Percentiles rank a stretch among this genome's conserved stretches.
phyloP scores from a whole-genome alignment of 2,113 vertebrate species.

The Syrmaticus mikado region DNA sequence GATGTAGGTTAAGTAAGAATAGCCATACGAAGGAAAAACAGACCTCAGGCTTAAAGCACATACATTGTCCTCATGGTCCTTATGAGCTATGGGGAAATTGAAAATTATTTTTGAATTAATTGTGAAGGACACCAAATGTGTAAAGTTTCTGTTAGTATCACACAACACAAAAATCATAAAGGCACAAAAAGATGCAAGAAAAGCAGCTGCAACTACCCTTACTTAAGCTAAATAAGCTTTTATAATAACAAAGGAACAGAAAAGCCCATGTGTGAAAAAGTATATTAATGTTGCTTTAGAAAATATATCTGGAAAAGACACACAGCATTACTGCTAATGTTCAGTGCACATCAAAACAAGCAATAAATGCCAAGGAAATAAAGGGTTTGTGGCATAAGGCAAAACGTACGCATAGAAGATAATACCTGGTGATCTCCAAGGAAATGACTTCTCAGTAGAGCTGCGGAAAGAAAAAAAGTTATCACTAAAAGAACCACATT shows the following conservation, averaged over 20 bases:
- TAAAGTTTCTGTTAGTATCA: background rate
- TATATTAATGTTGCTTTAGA: background rate
- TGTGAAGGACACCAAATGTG: background rate
- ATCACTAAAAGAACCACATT: conserved; percentile 3
- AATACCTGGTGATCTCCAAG: conserved; percentile 96
- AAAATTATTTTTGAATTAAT: background rate
- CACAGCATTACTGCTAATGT: background rate
- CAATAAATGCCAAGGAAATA: background rate
- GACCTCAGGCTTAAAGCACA: background rate
- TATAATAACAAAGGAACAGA: background rate
- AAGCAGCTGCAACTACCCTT: background rate
- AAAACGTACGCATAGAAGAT: conserved; percentile 33
- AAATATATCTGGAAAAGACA: background rate
- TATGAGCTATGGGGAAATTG: background rate
- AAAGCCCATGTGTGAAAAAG: background rate
- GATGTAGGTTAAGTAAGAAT: background rate
- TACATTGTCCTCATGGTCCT: background rate
- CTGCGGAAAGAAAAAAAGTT: conserved; percentile 77
- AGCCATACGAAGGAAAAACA: background rate
- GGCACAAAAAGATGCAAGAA: background rate
- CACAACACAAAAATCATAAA: background rate
- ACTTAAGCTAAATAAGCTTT: background rate
- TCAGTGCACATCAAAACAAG: background rate
- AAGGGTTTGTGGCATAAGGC: background rate
- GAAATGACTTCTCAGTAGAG: conserved; percentile 98